Base-by-base conservation (phyloP, 2,888 invertebrate species). In the Tiphia femorata region DNA sequence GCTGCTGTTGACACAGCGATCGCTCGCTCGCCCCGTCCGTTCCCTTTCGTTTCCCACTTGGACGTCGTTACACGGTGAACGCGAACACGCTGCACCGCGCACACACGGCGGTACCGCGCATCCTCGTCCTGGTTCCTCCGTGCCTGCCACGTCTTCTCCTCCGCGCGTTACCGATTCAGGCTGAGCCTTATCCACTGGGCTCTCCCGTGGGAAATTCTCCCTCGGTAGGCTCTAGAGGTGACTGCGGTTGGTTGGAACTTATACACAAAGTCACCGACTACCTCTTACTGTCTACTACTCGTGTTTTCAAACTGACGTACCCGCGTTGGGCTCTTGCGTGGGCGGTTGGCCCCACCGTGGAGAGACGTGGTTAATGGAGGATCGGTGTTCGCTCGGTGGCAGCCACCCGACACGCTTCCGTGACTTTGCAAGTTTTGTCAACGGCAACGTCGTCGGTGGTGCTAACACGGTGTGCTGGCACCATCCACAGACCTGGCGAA, bases 391-490 rank as follows among this genome's bases (percentile, higher is more conserved):
- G n/a, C n/a, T n/a, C 66, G 56, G 63, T 64, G 70, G 70, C 65
- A 64, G 60, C 65, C 64, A 58, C 58, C 55, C 61, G 57, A 62
- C 61, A 58, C 56, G 58, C 53, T 70, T n/a, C 62, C 64, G 77
- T 79, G 79, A 79, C 77, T 76, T 60, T 62, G 77, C 77, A 77
- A 75, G 52, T 77, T n/a, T 79, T 66, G 58, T 67, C 66, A 53
- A 58, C 64, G 60, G 59, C 59, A n/a, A 58, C 51, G 49, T 10
- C n/a, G 25, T 47, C 23, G 23, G 16, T 47, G n/a, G 17, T 12
- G 23, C 47, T 1, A 27, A n/a, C n/a, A 17, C 38, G 19, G 19
- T 19, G n/a, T 19, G 38, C 19, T 8, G 1, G 33, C 33, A 33
- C 12, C 33, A 33, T n/a, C 33, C 14, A 33, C 51, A 48, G 42